Percentiles rank a stretch among this genome's conserved stretches.
These are phyloP conservation scores for Myotis brandtii DNA, from an alignment of 2,113 vertebrate genomes.

Conservation along the genomic window DNA sequence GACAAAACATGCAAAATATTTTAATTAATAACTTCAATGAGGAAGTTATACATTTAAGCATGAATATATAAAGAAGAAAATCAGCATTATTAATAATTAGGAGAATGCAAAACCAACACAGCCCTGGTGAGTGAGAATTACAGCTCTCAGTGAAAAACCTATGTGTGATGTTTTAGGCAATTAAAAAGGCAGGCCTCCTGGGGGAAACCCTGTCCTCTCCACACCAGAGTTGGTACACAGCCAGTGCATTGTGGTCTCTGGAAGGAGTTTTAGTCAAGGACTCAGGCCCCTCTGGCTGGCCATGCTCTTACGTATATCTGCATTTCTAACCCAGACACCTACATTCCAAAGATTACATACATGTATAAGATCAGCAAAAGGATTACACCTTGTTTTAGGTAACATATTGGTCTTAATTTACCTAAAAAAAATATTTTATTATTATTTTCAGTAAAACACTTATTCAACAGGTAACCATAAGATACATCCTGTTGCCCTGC, in stretches of 20 bases:
- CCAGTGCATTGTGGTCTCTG: not conserved
- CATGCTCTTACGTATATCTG: not conserved
- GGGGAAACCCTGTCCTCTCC: not conserved
- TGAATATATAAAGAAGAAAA: not conserved
- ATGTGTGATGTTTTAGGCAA: not conserved
- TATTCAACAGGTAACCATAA: not conserved
- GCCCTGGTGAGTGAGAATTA: not conserved
- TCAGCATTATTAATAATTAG: not conserved
- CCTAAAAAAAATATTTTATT: not conserved
- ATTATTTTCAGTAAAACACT: constrained; percentile 20
- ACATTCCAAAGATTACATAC: not conserved
- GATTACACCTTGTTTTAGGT: not conserved
- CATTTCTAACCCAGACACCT: not conserved
- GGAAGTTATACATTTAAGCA: not conserved
- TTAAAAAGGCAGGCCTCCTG: not conserved
- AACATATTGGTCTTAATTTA: not conserved
- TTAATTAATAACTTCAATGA: not conserved
- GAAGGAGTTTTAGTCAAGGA: not conserved
- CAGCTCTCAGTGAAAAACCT: not conserved
- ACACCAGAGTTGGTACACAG: not conserved
- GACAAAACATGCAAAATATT: not conserved
- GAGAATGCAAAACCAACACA: not conserved
- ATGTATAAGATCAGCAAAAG: not conserved
- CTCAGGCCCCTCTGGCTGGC: not conserved
- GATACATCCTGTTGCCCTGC: not conserved